These are phyloP conservation scores for Parnassius smintheus DNA, from an alignment of 2,888 invertebrate species.

Conservation along the genomic window DNA sequence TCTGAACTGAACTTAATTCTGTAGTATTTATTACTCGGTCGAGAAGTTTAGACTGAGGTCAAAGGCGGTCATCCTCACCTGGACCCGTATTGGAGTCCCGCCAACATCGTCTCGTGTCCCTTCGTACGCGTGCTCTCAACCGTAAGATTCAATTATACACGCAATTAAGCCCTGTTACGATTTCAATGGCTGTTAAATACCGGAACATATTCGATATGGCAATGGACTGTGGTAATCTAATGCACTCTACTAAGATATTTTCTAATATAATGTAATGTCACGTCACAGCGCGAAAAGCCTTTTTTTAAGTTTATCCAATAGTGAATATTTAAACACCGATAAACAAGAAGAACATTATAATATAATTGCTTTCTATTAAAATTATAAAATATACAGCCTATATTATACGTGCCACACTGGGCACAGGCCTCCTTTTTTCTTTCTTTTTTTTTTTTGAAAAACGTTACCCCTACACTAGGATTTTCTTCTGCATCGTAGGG, in stretches of 20 bases:
- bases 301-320: too few relatives aligned
- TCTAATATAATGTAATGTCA: not conserved
- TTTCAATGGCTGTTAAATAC: constrained; percentile 35
- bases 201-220: constrained; percentile 20
- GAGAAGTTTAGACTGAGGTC: constrained; percentile 30
- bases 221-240: constrained; percentile 20
- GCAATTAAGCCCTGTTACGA: constrained; percentile 51
- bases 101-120: constrained; percentile 35
- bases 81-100: constrained; percentile 40
- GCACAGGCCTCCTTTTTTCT: too few relatives aligned
- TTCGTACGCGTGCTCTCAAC: constrained; percentile 38
- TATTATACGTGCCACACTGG: too few relatives aligned
- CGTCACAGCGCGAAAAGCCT: too few relatives aligned
- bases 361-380: too few relatives aligned
- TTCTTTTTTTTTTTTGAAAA: too few relatives aligned
- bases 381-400: too few relatives aligned
- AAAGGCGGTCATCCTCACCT: constrained; percentile 54
- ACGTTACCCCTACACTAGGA: too few relatives aligned
- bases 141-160: constrained; percentile 56
- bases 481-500: too few relatives aligned
- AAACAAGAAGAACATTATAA: too few relatives aligned
- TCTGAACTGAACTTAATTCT: too few relatives aligned
- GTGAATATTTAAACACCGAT: too few relatives aligned
- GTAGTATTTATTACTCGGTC: constrained; percentile 2
- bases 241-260: constrained; percentile 10